These are phyloP conservation scores for Melospiza georgiana DNA, from an alignment of 2,113 vertebrate species.

Conservation along the genomic window DNA sequence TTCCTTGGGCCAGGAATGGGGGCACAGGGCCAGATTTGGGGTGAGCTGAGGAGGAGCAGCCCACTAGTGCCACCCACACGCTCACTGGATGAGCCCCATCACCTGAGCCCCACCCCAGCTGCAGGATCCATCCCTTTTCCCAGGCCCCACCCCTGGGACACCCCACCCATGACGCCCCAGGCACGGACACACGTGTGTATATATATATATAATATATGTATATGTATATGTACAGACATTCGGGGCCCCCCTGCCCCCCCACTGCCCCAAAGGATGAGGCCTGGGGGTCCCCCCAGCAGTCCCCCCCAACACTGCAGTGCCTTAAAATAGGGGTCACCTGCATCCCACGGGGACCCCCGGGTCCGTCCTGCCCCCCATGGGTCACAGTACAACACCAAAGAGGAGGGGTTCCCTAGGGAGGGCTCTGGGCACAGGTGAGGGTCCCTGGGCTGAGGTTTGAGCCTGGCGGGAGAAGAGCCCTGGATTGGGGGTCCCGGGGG, in stretches of 20 bases:
- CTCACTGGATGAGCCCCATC: background rate
- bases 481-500: background rate
- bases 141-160: background rate
- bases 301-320: background rate
- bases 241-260: background rate
- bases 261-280: background rate
- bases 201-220: background rate
- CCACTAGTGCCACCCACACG: background rate
- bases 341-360: background rate
- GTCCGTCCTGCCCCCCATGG: background rate
- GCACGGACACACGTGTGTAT: background rate
- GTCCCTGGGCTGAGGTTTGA: background rate
- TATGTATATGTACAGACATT: conserved; percentile 10
- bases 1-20: background rate
- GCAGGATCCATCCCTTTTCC: background rate
- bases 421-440: background rate
- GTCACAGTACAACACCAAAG: conserved; percentile 46
- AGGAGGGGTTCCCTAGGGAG: background rate
- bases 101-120: background rate
- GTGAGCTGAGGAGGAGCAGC: background rate
- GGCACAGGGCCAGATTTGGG: background rate
- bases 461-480: background rate
- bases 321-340: background rate
- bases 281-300: background rate
- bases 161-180: background rate